Percentiles rank a stretch among this genome's conserved stretches.
Conservation (phyloP, 1,140 invertebrate genomes). For the Chrysomallon squamiferum region DNA sequence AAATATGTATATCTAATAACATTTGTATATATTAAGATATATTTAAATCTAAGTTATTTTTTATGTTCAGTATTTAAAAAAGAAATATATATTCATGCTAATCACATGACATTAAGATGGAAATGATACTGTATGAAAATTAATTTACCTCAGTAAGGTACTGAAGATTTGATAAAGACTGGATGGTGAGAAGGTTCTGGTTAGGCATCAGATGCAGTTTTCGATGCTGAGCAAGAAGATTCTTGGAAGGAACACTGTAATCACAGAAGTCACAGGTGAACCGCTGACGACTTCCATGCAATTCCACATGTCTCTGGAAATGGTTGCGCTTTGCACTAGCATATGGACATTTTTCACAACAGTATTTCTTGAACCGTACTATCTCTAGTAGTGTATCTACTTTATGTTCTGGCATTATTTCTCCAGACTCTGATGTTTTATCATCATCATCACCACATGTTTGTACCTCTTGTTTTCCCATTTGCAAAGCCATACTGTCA, state of each 20-base stretch:
- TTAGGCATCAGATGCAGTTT: constrained; percentile 59
- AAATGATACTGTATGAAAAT: too few species aligned
- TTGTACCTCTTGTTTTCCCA: constrained; percentile 12
- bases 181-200: constrained; percentile 57
- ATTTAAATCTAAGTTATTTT: too few species aligned
- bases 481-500: constrained; percentile 27
- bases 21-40: neutral
- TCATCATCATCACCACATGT: constrained; percentile 22
- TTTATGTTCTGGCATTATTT: constrained; percentile 24
- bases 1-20: neutral
- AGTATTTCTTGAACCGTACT: constrained; percentile 56
- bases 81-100: too few species aligned
- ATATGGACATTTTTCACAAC: constrained; percentile 79
- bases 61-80: too few species aligned
- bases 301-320: constrained; percentile 80
- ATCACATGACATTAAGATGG: too few species aligned
- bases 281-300: constrained; percentile 83
- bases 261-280: constrained; percentile 86
- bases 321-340: constrained; percentile 86
- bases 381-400: constrained; percentile 54
- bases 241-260: constrained; percentile 76
- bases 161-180: constrained; percentile 57
- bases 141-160: constrained; percentile 43
- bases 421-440: constrained; percentile 15
- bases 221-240: constrained; percentile 57